A percentile compares a stretch with the other conserved stretches of the same genome.
phyloP scores from a whole-genome alignment of 64 coral and sea anemone genomes.

The Dendrophyllia cribrosa region DNA sequence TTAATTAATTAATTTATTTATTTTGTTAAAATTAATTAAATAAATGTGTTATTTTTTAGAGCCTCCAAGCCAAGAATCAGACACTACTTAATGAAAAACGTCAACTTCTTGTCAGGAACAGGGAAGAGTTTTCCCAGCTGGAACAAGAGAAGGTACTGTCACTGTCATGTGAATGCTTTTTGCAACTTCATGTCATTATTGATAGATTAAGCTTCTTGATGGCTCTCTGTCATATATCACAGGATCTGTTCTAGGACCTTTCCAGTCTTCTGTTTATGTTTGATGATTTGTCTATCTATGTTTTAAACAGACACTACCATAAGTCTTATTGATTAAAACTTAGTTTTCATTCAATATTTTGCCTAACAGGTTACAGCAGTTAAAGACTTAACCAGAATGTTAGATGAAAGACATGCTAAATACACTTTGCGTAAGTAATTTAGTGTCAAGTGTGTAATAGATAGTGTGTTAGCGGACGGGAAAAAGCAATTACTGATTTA shows the following conservation, averaged over 20 bases:
- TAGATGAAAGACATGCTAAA: slow-evolving; percentile 79
- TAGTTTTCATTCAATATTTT: background rate
- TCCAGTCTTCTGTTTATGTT: too few relatives aligned
- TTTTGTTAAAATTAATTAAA: too few relatives aligned
- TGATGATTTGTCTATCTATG: too few relatives aligned
- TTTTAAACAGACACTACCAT: too few relatives aligned
- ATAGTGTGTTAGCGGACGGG: too few relatives aligned
- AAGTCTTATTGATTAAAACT: background rate
- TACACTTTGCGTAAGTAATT: slow-evolving; percentile 63
- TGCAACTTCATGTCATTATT: background rate
- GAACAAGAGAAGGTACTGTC: slow-evolving; percentile 90
- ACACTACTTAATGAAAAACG: slow-evolving; percentile 89
- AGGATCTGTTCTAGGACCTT: too few relatives aligned
- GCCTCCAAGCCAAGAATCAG: slow-evolving; percentile 91
- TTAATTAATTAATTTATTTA: too few relatives aligned
- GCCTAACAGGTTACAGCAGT: slow-evolving; percentile 45
- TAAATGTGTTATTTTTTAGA: slow-evolving; percentile 49
- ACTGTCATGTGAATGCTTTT: background rate
- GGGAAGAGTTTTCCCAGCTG: slow-evolving; percentile 86
- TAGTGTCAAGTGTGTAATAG: background rate
- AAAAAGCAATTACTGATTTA: background rate
- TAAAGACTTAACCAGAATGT: slow-evolving; percentile 77
- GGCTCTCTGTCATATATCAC: too few relatives aligned
- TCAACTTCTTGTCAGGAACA: slow-evolving; percentile 89
- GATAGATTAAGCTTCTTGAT: too few relatives aligned